A percentile compares a stretch with the other conserved stretches of the same genome.
These are phyloP conservation scores for Heliangelus exortis DNA, from an alignment of 2,797 vertebrate genomes.

Conservation along the genomic window DNA sequence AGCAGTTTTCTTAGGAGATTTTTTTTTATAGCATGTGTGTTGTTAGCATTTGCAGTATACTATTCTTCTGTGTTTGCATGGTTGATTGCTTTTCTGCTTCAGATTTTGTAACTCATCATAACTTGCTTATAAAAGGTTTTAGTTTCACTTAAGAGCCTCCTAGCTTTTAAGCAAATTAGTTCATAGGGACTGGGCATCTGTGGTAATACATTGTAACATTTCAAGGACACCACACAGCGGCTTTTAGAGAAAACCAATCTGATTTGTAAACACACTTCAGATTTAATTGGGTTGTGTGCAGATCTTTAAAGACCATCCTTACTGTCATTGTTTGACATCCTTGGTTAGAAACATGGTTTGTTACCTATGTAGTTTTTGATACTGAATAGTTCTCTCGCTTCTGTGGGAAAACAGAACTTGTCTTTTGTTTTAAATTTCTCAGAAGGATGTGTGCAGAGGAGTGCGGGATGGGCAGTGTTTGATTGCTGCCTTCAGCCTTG, in stretches of 20 bases:
- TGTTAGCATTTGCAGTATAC: conserved; percentile 32
- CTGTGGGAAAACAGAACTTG: too few species aligned
- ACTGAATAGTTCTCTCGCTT: background rate
- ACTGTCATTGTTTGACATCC: background rate
- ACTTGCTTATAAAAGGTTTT: conserved; percentile 40
- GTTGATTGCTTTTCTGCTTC: conserved; percentile 42
- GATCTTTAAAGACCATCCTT: background rate
- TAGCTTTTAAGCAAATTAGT: background rate
- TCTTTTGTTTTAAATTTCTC: too few species aligned
- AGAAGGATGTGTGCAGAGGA: too few species aligned
- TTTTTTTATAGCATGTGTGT: conserved; percentile 53
- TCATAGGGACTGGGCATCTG: background rate
- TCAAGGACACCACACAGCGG: background rate
- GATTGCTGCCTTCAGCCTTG: too few species aligned
- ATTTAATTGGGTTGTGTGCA: background rate
- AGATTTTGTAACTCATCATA: conserved; percentile 29
- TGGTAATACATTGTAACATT: background rate
- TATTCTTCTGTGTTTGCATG: conserved; percentile 44
- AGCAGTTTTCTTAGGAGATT: conserved; percentile 29
- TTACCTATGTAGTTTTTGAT: background rate
- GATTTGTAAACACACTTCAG: background rate
- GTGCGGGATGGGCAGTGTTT: too few species aligned
- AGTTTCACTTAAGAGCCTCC: conserved; percentile 18
- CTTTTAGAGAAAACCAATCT: background rate
- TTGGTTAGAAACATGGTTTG: background rate